These are phyloP conservation scores for Drosophila ambigua DNA, from an alignment of 1,140 invertebrate genomes.

Conservation along the genomic window DNA sequence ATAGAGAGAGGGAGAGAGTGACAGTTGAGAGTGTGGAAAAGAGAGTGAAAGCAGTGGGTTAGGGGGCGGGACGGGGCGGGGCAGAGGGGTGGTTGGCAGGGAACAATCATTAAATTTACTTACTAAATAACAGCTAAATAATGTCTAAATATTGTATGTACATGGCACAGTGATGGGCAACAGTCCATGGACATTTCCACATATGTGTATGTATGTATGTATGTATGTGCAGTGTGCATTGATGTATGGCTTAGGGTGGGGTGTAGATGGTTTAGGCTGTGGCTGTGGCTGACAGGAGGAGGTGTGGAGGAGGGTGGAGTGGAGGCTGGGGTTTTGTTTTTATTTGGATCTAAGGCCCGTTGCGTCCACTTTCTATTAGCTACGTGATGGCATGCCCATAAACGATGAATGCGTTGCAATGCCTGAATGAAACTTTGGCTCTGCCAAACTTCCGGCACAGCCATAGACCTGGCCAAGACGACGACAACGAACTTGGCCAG, in stretches of 20 bases:
- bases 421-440: constrained; percentile 35
- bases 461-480: background rate
- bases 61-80: background rate
- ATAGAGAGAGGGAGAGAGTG: constrained; percentile 24
- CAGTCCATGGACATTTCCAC: background rate
- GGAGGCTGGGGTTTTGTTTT: background rate
- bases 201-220: too few species aligned
- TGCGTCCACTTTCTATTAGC: constrained; percentile 56
- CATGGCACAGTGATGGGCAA: background rate
- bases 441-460: constrained; percentile 61
- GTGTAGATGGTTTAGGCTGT: too few species aligned
- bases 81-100: background rate
- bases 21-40: background rate
- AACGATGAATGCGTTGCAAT: constrained; percentile 16
- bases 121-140: constrained; percentile 23
- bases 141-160: background rate
- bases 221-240: too few species aligned
- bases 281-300: too few species aligned
- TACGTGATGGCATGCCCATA: constrained; percentile 50
- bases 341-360: constrained; percentile 15
- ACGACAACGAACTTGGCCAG: constrained; percentile 7
- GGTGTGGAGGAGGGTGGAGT: too few species aligned
- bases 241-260: too few species aligned
- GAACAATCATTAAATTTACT: constrained; percentile 15
- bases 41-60: background rate